Percentiles rank a stretch among this genome's conserved stretches.
phyloP scores from a whole-genome alignment of 2,888 invertebrate species.

The Dasysyrphus albostriatus region DNA sequence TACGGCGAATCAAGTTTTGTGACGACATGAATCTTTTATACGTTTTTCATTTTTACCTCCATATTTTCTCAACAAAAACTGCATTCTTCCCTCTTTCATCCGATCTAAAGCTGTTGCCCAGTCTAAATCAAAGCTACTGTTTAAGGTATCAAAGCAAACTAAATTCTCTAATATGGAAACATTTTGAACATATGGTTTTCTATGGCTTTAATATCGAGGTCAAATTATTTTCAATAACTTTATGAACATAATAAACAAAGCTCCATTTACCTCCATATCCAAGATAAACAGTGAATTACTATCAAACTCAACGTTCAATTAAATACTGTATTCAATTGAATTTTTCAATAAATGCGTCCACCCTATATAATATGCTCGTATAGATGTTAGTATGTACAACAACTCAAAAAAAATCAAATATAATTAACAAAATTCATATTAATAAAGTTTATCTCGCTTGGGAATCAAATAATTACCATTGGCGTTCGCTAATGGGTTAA shows the following conservation, averaged over 20 bases:
- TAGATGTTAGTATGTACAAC: no score
- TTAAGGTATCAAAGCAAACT: no score
- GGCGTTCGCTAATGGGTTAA: slow-evolving; percentile 8
- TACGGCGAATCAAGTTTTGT: no score
- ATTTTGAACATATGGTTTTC: no score
- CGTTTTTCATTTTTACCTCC: no score
- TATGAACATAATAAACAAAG: no score
- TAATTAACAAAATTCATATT: slow-evolving; percentile 52
- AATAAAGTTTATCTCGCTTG: slow-evolving; percentile 60
- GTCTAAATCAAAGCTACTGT: no score
- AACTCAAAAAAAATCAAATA: slow-evolving; percentile 22
- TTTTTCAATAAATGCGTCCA: slow-evolving; percentile 21
- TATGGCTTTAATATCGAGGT: neutral
- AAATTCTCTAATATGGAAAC: no score
- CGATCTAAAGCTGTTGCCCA: no score
- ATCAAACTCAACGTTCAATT: slow-evolving; percentile 54
- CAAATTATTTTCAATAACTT: neutral
- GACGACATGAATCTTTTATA: no score
- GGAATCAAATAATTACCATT: slow-evolving; percentile 59
- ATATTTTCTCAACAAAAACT: no score
- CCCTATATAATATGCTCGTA: neutral
- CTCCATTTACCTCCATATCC: neutral
- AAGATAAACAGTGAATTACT: slow-evolving; percentile 30
- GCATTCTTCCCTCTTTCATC: no score
- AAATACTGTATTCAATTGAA: slow-evolving; percentile 46